A percentile compares a stretch with the other conserved stretches of the same genome.
Evolutionary conservation across 2,888 invertebrate genomes (phyloP).

Genomic region (Gymnocheta viridis): DNA sequence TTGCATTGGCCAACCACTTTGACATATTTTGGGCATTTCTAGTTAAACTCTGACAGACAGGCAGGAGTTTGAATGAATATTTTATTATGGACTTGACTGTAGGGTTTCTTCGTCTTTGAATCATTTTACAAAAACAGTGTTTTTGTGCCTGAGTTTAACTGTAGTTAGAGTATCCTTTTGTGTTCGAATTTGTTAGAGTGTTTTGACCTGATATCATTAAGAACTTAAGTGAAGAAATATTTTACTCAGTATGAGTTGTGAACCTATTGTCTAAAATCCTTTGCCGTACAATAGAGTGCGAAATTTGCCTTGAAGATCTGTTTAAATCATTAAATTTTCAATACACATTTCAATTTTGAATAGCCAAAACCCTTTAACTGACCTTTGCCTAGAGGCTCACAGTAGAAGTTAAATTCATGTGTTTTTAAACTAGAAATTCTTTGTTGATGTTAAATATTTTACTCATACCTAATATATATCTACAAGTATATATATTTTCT

Average conservation of each 20-base stretch:
- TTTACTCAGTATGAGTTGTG: neutral
- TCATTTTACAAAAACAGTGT: neutral
- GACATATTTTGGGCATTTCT: slow-evolving; percentile 68
- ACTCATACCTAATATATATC: neutral
- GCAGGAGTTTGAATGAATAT: slow-evolving; percentile 22
- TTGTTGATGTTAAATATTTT: neutral
- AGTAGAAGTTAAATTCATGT: neutral
- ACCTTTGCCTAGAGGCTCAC: slow-evolving; percentile 36
- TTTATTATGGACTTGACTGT: slow-evolving; percentile 43
- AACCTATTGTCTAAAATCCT: slow-evolving; percentile 36
- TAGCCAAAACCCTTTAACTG: slow-evolving; percentile 28
- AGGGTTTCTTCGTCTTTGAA: slow-evolving; percentile 47
- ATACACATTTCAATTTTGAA: slow-evolving; percentile 46
- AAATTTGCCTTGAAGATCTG: slow-evolving; percentile 66
- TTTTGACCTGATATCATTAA: slow-evolving; percentile 43
- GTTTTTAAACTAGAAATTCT: neutral
- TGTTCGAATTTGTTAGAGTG: slow-evolving; percentile 31
- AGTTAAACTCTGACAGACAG: slow-evolving; percentile 47
- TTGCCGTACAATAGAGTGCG: slow-evolving; percentile 68
- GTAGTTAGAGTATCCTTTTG: slow-evolving; percentile 52
- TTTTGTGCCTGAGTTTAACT: neutral
- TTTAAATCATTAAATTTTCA: slow-evolving; percentile 49
- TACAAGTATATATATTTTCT: neutral
- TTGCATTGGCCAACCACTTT: slow-evolving; percentile 71
- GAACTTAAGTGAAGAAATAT: neutral